A percentile compares a stretch with the other conserved stretches of the same genome.
Evolutionary conservation across 2,113 vertebrate genomes (phyloP).

Genomic region (Anhinga rufa): DNA sequence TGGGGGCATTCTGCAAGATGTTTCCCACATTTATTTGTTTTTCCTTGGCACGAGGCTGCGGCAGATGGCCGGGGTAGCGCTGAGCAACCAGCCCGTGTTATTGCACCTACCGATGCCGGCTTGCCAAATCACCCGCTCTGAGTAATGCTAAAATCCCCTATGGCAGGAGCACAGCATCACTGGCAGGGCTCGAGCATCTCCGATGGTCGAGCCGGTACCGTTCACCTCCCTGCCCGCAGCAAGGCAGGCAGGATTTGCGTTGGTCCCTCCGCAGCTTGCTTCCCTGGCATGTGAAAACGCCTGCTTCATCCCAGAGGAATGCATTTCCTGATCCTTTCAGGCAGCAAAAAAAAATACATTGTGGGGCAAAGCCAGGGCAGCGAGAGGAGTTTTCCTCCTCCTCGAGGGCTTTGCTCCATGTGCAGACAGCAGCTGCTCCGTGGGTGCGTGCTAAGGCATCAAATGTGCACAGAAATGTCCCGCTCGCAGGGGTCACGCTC

Average conservation of each 20-base stretch:
- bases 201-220: neutral
- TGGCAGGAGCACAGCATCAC: neutral
- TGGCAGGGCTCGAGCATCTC: neutral
- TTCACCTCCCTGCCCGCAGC: neutral
- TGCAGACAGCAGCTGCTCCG: neutral
- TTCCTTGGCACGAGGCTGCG: neutral
- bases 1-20: neutral
- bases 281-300: accelerated
- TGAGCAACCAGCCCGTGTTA: neutral
- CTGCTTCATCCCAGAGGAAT: neutral
- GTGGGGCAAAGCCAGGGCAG: accelerated
- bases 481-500: neutral
- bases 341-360: neutral
- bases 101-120: neutral
- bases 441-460: neutral
- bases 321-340: neutral
- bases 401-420: neutral
- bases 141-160: neutral
- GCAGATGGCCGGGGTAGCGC: neutral
- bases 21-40: neutral
- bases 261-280: neutral
- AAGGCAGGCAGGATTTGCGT: neutral
- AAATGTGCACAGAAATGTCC: neutral
- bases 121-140: neutral
- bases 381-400: neutral